phyloP scores from a whole-genome alignment of 2,888 invertebrate species.

The Drosophila monieri region DNA sequence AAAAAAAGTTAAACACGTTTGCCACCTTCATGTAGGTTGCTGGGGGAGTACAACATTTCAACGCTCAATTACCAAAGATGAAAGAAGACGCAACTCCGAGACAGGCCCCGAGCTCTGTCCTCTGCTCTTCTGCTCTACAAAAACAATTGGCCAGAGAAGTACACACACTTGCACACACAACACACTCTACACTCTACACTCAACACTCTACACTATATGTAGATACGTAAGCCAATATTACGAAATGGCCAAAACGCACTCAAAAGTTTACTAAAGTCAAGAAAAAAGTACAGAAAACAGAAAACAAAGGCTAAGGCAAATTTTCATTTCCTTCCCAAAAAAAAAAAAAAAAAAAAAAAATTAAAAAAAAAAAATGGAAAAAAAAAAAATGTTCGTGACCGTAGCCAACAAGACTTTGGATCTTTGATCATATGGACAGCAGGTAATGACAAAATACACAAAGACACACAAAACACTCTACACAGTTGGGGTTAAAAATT shows the following conservation, averaged over 20 bases:
- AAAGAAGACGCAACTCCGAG: constrained; percentile 43
- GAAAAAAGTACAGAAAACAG: constrained; percentile 36
- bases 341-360: constrained; percentile 39
- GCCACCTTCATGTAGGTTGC: constrained; percentile 49
- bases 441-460: constrained; percentile 65
- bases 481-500: constrained; percentile 12
- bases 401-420: constrained; percentile 54
- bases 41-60: constrained; percentile 59
- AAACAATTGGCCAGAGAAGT: constrained; percentile 7
- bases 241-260: constrained; percentile 47
- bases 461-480: constrained; percentile 15
- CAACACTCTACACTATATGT: constrained; percentile 8
- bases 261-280: constrained; percentile 35
- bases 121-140: constrained; percentile 16
- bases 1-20: constrained; percentile 56
- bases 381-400: constrained; percentile 61
- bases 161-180: constrained; percentile 8
- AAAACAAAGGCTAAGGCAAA: constrained; percentile 41
- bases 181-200: too few relatives aligned
- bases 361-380: constrained; percentile 6
- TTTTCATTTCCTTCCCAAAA: constrained; percentile 61
- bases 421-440: constrained; percentile 53
- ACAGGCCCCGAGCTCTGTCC: constrained; percentile 31
- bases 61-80: constrained; percentile 56
- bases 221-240: constrained; percentile 31